phyloP scores from a whole-genome alignment of 2,113 vertebrate genomes.

The Dromas ardeola region DNA sequence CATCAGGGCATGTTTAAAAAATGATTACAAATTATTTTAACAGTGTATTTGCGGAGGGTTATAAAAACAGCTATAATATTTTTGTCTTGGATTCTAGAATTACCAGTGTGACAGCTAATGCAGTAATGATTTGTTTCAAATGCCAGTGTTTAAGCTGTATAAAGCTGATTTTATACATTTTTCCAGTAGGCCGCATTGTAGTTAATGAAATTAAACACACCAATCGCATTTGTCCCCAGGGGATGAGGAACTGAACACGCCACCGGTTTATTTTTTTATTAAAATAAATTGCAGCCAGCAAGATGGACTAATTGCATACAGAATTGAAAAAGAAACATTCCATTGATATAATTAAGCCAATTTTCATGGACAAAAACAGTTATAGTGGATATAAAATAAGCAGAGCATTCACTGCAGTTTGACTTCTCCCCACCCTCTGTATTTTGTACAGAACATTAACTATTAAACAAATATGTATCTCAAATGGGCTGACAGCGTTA shows the following conservation, averaged over 20 bases:
- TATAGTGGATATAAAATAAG: conserved; percentile 88
- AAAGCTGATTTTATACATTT: conserved; percentile 91
- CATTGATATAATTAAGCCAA: conserved; percentile 92
- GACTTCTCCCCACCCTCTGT: conserved; percentile 49
- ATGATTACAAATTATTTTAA: conserved; percentile 82
- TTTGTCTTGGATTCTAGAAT: conserved; percentile 80
- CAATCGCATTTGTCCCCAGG: conserved; percentile 86
- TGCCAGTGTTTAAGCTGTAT: conserved; percentile 85
- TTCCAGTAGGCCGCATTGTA: conserved; percentile 90
- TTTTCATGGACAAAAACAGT: conserved; percentile 90
- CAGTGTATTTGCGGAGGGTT: conserved; percentile 78
- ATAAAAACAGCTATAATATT: conserved; percentile 83
- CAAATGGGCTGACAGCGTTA: conserved; percentile 58
- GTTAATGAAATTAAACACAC: conserved; percentile 98
- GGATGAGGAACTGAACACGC: conserved; percentile 88
- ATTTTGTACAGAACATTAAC: conserved; percentile 81
- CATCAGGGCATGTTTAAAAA: conserved; percentile 68
- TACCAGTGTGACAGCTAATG: conserved; percentile 82
- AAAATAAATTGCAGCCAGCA: conserved; percentile 95
- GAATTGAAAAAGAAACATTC: conserved; percentile 88
- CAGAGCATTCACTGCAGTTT: conserved; percentile 81
- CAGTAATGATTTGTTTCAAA: conserved; percentile 90
- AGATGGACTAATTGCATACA: conserved; percentile 93
- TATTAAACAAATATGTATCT: conserved; percentile 84
- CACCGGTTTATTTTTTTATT: conserved; percentile 92